Conservation (phyloP, 1,140 invertebrate species). For the Hyposmocoma kahamanoa region DNA sequence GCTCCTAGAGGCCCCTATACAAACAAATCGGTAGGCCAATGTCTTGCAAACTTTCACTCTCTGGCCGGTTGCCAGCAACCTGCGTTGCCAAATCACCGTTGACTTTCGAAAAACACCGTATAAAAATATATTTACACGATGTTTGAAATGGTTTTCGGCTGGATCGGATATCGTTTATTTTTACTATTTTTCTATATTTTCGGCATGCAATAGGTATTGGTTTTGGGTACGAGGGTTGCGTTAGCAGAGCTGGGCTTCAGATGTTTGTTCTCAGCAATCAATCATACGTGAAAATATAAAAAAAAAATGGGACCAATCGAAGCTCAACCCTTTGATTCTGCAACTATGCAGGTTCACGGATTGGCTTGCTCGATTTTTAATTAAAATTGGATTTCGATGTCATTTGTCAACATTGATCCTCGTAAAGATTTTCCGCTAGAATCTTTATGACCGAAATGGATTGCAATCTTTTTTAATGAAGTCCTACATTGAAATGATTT, state of each 20-base stretch:
- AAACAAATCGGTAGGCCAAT: constrained; percentile 60
- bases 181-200: too few relatives aligned
- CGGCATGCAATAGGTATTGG: not conserved
- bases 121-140: constrained; percentile 43
- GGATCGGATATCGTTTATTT: constrained; percentile 2
- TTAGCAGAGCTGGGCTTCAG: not conserved
- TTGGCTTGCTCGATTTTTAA: too few relatives aligned
- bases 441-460: too few relatives aligned
- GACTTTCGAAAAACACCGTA: constrained; percentile 43
- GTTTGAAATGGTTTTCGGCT: constrained; percentile 14
- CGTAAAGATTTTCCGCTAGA: too few relatives aligned
- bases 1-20: constrained; percentile 28
- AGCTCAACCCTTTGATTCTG: too few relatives aligned
- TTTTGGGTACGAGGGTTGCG: not conserved
- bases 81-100: constrained; percentile 27
- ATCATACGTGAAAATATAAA: not conserved
- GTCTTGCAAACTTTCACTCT: constrained; percentile 55
- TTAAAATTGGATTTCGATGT: too few relatives aligned
- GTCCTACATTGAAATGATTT: too few relatives aligned
- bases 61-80: constrained; percentile 47
- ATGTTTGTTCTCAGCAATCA: not conserved
- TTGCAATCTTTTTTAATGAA: too few relatives aligned
- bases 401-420: too few relatives aligned
- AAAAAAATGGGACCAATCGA: too few relatives aligned
- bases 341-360: too few relatives aligned